Base-by-base conservation (phyloP, 1,140 invertebrate genomes). In the Hesperophylax magnus region DNA sequence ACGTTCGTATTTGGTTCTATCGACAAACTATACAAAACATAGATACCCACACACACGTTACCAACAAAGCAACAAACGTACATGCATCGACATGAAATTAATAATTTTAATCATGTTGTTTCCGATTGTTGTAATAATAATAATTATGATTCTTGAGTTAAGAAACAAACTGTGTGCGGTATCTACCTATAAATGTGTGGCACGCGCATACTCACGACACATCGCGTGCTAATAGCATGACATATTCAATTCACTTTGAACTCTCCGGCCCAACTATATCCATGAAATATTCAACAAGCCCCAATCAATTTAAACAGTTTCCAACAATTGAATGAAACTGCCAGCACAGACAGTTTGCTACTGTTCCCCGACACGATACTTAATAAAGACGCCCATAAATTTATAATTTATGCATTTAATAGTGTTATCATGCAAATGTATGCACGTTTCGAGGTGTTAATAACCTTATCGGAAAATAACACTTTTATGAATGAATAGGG, bases 171-270 rank as follows among this genome's bases (percentile, higher is more conserved):
- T 47, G 8, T 14, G 14, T 47, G 39, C 39, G 39, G 39, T 47
- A 47, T 47, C 39, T 14, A 47, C 39, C 9, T 61, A 24, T 20
- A 61, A 24, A 24, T 61, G 24, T 24, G 18, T 3, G 58, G 63
- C 63, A 34, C 63, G 63, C 34, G 34, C 63, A 53, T 53, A 24
- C 47, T 39, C 34, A 72, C 69, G 47, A 52, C n/a, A 72, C 24
- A 72, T 72, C 69, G 47, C 69, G 69, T 53, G 69, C 27, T 31
- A 39, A 34, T n/a, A 8, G 34, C 47, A 52, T 52, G 69, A 24
- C 69, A 52, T 18, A 52, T 72, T 34, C 39, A 53, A 24, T 22
- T 39, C 18, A 18, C 69, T 72, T 72, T 72, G 69, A 72, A 72
- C 69, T 72, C 53, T 72, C 69, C 69, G 34, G 34, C 47, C 5